phyloP scores from a whole-genome alignment of 2,113 vertebrate genomes.

The Psophia crepitans region DNA sequence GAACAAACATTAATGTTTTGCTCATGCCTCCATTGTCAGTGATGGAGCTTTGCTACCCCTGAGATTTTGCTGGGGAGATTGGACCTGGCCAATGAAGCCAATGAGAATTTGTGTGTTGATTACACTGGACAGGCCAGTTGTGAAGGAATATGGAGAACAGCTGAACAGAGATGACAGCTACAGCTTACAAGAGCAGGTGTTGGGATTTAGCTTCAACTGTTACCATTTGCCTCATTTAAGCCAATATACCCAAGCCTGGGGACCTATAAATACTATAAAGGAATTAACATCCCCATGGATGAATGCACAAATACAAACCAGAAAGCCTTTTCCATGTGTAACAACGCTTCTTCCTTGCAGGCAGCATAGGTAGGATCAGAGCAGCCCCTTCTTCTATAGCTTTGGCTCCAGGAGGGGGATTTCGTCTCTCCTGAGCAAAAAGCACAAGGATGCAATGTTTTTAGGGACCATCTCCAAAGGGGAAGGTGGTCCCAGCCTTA shows the following conservation, averaged over 20 bases:
- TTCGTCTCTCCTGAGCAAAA: neutral
- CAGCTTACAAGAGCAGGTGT: conserved; percentile 25
- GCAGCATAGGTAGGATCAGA: neutral
- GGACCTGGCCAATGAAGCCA: neutral
- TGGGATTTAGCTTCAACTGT: conserved; percentile 18
- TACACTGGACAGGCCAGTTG: neutral
- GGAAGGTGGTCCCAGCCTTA: neutral
- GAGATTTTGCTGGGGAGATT: neutral
- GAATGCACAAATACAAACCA: neutral
- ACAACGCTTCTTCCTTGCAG: neutral
- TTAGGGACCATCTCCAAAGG: neutral
- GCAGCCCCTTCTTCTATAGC: neutral
- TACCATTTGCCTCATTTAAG: conserved; percentile 7
- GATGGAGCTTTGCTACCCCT: neutral
- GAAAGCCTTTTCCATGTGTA: neutral
- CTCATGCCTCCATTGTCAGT: neutral
- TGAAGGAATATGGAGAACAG: neutral
- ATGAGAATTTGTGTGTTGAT: neutral
- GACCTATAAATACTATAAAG: conserved; percentile 10
- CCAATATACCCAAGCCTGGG: neutral
- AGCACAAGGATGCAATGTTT: neutral
- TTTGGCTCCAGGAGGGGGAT: neutral
- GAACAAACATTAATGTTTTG: neutral
- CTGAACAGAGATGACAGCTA: conserved; percentile 29
- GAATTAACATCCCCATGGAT: neutral